Percentiles rank a stretch among this genome's conserved stretches.
Evolutionary conservation across 2,797 vertebrate genomes (phyloP).

Genomic region (Tiaroga cobitis): DNA sequence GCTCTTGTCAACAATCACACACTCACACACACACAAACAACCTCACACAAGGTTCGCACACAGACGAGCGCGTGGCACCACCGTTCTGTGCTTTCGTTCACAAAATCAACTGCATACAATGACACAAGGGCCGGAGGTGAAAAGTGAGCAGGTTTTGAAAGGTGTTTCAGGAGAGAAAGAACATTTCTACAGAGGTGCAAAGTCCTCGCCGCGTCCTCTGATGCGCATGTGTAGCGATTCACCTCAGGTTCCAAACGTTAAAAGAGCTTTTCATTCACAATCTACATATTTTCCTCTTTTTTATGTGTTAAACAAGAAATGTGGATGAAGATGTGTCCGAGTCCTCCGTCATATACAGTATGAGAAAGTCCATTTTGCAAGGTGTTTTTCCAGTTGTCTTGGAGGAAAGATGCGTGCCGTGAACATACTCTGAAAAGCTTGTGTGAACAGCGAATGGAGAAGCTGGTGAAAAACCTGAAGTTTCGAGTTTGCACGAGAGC

Average conservation of each 20-base stretch:
- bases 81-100: constrained; percentile 16
- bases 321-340: constrained; percentile 15
- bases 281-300: constrained; percentile 37
- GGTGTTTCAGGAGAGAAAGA: constrained; percentile 18
- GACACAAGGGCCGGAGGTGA: constrained; percentile 31
- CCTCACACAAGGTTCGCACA: constrained; percentile 37
- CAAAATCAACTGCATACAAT: constrained; percentile 34
- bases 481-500: constrained; percentile 55
- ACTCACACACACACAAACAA: constrained; percentile 24
- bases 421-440: neutral
- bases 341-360: constrained; percentile 22
- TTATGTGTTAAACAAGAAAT: constrained; percentile 8
- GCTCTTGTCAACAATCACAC: constrained; percentile 86
- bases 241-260: constrained; percentile 16
- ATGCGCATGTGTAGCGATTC: constrained; percentile 11
- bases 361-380: constrained; percentile 31
- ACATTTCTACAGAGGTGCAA: constrained; percentile 17
- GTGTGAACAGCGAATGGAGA: constrained; percentile 25
- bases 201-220: constrained; percentile 19
- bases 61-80: constrained; percentile 9
- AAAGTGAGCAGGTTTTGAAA: constrained; percentile 36
- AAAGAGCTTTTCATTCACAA: constrained; percentile 43
- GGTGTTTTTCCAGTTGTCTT: constrained; percentile 36
- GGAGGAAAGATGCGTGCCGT: constrained; percentile 19
- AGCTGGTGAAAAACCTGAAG: constrained; percentile 55